Percentiles rank a stretch among this genome's conserved stretches.
These are phyloP conservation scores for Cyanistes caeruleus DNA, from an alignment of 2,113 vertebrate species.

Conservation along the genomic window DNA sequence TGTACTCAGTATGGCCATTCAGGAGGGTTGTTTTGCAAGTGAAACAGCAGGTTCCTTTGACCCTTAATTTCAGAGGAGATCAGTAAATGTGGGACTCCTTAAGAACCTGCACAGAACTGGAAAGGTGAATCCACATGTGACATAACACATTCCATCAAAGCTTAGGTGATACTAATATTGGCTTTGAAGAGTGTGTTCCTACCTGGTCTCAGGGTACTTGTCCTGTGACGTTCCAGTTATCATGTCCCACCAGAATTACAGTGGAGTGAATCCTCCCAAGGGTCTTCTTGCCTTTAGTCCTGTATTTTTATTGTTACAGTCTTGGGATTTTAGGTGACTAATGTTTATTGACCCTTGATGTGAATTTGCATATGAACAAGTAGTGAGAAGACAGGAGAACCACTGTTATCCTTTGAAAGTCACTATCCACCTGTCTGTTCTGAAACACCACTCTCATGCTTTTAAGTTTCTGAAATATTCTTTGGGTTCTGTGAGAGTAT, in stretches of 20 bases:
- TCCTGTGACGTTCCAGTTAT: neutral
- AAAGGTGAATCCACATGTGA: neutral
- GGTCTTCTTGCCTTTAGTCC: neutral
- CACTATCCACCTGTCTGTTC: neutral
- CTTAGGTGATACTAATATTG: neutral
- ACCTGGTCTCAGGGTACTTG: neutral
- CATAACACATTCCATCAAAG: neutral
- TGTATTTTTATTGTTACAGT: neutral
- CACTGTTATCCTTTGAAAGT: neutral
- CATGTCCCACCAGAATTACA: neutral
- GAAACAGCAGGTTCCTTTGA: neutral
- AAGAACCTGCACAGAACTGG: neutral
- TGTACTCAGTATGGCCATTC: neutral
- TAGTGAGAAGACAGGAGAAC: neutral
- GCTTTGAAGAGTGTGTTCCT: neutral
- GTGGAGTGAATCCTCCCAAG: neutral
- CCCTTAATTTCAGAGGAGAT: neutral
- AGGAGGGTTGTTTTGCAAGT: neutral
- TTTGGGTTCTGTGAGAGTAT: neutral
- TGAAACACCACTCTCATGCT: neutral
- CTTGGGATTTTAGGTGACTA: neutral
- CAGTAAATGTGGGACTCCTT: neutral
- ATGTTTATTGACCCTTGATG: neutral
- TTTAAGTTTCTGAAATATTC: neutral
- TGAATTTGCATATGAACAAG: neutral